Percentiles rank a stretch among this genome's conserved stretches.
Conservation (phyloP, 1,140 invertebrate species). For the Drosophila nikananu region DNA sequence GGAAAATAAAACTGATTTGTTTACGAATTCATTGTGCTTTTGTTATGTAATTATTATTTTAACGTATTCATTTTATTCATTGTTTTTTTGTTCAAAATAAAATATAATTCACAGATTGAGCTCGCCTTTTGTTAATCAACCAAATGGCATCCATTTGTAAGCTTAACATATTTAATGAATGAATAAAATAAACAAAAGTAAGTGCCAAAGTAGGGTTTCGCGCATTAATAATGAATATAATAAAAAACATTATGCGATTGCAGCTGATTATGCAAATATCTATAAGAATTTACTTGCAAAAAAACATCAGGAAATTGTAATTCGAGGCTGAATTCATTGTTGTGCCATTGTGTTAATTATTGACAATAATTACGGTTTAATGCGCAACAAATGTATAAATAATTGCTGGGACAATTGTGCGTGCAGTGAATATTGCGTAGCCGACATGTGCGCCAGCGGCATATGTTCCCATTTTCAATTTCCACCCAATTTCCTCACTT, state of each 20-base stretch:
- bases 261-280: conserved; percentile 42
- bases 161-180: conserved; percentile 64
- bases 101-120: conserved; percentile 46
- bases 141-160: conserved; percentile 63
- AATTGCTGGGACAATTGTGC: conserved; percentile 30
- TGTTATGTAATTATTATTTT: conserved; percentile 5
- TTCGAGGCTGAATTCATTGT: conserved; percentile 47
- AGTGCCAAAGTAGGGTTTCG: conserved; percentile 21
- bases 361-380: conserved; percentile 61
- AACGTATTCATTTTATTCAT: not conserved
- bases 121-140: conserved; percentile 60
- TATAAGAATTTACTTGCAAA: conserved; percentile 6
- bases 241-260: conserved; percentile 34
- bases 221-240: conserved; percentile 30
- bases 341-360: conserved; percentile 50
- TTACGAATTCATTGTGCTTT: not conserved
- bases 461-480: conserved; percentile 21
- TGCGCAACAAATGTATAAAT: conserved; percentile 49
- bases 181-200: conserved; percentile 31
- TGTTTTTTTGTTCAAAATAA: conserved; percentile 22
- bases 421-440: conserved; percentile 21
- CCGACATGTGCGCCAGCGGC: conserved; percentile 6
- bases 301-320: conserved; percentile 32
- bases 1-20: not conserved
- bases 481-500: conserved; percentile 19